Evolutionary conservation across 1,140 invertebrate species (phyloP).

Genomic region (Drosophila novamexicana): DNA sequence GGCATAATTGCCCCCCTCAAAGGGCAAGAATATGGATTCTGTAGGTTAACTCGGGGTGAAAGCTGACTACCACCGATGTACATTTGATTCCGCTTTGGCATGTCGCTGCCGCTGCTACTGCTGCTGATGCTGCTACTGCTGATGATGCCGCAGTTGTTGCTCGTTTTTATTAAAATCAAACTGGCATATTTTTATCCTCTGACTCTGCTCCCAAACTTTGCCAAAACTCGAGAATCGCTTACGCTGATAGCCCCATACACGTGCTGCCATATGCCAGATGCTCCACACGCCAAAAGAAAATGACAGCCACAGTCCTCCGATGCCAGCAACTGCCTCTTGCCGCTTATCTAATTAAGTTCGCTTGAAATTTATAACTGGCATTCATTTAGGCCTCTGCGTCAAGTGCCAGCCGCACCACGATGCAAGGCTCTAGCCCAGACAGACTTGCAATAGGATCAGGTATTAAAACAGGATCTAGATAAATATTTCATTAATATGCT

Average conservation of each 20-base stretch:
- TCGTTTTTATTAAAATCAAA: constrained; percentile 74
- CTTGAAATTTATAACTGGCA: constrained; percentile 39
- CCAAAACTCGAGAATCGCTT: neutral
- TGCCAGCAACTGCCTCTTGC: constrained; percentile 21
- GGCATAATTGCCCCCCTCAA: constrained; percentile 60
- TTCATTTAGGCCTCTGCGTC: constrained; percentile 23
- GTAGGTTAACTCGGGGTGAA: constrained; percentile 19
- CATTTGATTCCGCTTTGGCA: constrained; percentile 34
- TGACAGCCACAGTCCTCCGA: constrained; percentile 19
- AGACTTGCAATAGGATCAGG: neutral
- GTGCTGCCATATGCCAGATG: constrained; percentile 33
- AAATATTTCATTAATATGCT: too few relatives aligned
- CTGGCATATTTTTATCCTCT: constrained; percentile 58
- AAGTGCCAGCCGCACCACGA: neutral
- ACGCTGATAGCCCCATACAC: constrained; percentile 6
- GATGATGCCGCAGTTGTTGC: constrained; percentile 36
- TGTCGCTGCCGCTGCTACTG: neutral
- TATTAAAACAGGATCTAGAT: neutral
- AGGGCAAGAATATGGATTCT: constrained; percentile 12
- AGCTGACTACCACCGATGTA: constrained; percentile 2
- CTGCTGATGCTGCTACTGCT: neutral
- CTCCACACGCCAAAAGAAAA: constrained; percentile 19
- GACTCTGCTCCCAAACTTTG: constrained; percentile 24
- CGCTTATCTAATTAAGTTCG: constrained; percentile 43
- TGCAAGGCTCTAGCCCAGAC: neutral